Base-by-base conservation (phyloP, 2,888 invertebrate species). In the Spodoptera littoralis region DNA sequence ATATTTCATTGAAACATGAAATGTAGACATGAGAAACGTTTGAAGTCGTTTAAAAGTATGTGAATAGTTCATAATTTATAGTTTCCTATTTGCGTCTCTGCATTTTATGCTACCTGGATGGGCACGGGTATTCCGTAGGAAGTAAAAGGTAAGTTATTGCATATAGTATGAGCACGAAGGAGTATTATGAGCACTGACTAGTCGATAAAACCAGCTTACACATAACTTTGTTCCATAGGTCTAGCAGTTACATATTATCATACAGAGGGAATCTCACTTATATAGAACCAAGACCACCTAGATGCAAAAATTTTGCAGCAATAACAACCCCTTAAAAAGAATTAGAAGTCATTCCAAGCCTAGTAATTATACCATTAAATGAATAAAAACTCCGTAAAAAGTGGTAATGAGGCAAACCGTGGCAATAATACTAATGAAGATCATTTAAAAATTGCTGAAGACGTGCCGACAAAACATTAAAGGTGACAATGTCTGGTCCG, bases 401-500 rank as follows among this genome's bases (percentile, higher is more conserved):
- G 8, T 36, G 36, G 36, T 36, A 36, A 36, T 36, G 1, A 36
- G 36, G 36, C 36, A 9, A 36, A 36, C 9, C 36, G 13, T 8
- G 0, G 1, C 13, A 42, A 36, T 8, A 63, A 18, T 9, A 36
- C 48, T 54, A 43, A 36, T 43, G 12, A 13, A 13, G 12, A 22
- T n/a, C n/a, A 36, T 48, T 52, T 48, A 60, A 48, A 65, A 9
- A 42, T 48, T 12, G 24, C 44, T 27, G 22, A 48, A 41, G 5
- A 13, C 3, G 36, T 4, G 36, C 11, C 22, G 43, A 53, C 30
- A 48, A 56, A 53, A 58, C 30, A 12, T 5, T 11, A 27, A 55
- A 36, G 70, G 55, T 65, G 72, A 65, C 71, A 73, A 59, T 49
- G 13, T 9, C n/a, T 12, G 45, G 2, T 27, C 27, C 27, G 27